A percentile compares a stretch with the other conserved stretches of the same genome.
Evolutionary conservation across 2,113 vertebrate genomes (phyloP).

Genomic region (Garra rufa): DNA sequence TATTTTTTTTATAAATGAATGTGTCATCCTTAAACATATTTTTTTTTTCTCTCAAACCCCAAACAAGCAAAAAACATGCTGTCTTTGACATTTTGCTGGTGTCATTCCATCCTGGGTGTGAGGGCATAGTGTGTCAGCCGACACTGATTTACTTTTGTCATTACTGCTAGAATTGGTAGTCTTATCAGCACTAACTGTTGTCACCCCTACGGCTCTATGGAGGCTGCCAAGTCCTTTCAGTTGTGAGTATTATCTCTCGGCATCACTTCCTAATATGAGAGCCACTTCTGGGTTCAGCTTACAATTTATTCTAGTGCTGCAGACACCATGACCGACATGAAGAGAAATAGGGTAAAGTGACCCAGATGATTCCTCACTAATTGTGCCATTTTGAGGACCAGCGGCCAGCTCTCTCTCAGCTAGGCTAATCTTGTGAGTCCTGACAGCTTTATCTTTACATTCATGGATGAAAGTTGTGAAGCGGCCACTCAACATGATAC

Average conservation of each 20-base stretch:
- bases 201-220: neutral
- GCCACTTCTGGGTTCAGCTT: neutral
- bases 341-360: conserved; percentile 31
- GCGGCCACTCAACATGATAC: neutral
- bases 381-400: conserved; percentile 36
- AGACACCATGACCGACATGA: conserved; percentile 31
- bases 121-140: neutral
- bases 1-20: too few species aligned
- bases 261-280: conserved; percentile 14
- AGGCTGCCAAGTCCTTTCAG: conserved; percentile 9
- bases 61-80: neutral
- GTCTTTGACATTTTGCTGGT: conserved; percentile 29
- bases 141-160: conserved; percentile 1
- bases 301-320: conserved; percentile 34
- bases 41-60: too few species aligned
- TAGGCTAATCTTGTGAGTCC: neutral
- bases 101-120: neutral
- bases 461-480: neutral
- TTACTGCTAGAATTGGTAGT: neutral
- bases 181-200: conserved; percentile 29
- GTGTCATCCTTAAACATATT: neutral
- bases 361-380: conserved; percentile 34
- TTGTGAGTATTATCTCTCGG: neutral
- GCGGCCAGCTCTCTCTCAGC: neutral
- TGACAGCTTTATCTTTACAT: conserved; percentile 33